phyloP scores from a whole-genome alignment of 2,797 vertebrate species.

The Bradypodion ventrale region DNA sequence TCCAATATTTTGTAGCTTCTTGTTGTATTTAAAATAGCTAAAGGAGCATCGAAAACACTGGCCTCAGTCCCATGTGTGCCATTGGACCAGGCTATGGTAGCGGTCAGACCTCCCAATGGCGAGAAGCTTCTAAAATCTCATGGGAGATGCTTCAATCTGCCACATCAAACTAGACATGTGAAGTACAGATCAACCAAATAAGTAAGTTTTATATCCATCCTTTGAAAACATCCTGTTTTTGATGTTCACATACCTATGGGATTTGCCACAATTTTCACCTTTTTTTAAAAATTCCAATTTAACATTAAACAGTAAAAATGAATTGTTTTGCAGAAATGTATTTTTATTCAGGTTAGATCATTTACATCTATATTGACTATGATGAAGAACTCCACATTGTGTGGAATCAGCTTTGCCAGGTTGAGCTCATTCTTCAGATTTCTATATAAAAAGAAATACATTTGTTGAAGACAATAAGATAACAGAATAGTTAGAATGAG shows the following conservation, averaged over 20 bases:
- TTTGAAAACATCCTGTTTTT: constrained; percentile 52
- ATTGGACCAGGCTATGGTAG: no score
- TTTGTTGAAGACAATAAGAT: not conserved
- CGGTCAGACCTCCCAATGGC: no score
- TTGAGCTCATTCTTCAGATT: constrained; percentile 55
- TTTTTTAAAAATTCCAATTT: not conserved
- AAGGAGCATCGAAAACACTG: no score
- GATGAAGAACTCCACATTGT: not conserved
- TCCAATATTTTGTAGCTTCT: no score
- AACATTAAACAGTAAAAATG: constrained; percentile 6
- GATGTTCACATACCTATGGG: constrained; percentile 59
- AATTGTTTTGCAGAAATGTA: not conserved
- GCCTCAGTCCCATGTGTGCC: no score
- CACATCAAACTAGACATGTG: no score
- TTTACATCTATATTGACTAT: not conserved
- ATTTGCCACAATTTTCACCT: constrained; percentile 19
- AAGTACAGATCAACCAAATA: no score
- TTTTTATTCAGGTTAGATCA: constrained; percentile 20
- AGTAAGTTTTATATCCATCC: no score
- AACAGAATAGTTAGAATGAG: not conserved
- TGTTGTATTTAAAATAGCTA: no score
- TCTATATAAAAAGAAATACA: constrained; percentile 40
- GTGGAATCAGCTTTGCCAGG: not conserved
- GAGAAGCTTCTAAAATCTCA: no score
- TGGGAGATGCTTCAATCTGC: no score